Evolutionary conservation across 92 coral and sea anemone species (phyloP).

Genomic region (Nematostella vectensis): DNA sequence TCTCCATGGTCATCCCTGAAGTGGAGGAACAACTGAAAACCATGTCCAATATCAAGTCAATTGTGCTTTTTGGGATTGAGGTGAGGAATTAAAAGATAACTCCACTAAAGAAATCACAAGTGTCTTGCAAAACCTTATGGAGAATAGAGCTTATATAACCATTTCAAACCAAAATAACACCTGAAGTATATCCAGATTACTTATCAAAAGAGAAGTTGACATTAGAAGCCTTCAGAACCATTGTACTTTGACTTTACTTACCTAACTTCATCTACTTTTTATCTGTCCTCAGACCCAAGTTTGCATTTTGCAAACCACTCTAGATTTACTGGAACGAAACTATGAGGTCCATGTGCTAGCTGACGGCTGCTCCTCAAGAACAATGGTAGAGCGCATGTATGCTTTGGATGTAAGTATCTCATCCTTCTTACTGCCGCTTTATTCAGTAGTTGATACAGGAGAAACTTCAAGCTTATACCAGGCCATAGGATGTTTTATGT

Average conservation of each 20-base stretch:
- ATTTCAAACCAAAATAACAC: no score
- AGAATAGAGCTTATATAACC: no score
- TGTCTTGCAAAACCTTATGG: no score
- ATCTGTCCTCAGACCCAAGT: conserved; percentile 66
- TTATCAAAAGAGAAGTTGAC: no score
- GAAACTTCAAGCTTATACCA: background rate
- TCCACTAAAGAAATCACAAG: background rate
- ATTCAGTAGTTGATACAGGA: no score
- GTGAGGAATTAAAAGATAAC: conserved; percentile 17
- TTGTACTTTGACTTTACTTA: no score
- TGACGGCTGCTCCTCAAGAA: conserved; percentile 90
- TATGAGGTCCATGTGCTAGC: conserved; percentile 89
- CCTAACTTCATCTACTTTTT: no score
- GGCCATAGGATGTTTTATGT: no score
- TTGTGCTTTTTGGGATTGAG: conserved; percentile 94
- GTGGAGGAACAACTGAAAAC: conserved; percentile 76
- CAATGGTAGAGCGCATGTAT: conserved; percentile 96
- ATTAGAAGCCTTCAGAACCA: no score
- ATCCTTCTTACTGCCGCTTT: background rate
- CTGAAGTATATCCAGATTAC: no score
- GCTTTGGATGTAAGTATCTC: conserved; percentile 70
- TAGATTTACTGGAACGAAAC: conserved; percentile 82
- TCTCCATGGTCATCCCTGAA: conserved; percentile 94
- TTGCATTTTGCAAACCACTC: conserved; percentile 84
- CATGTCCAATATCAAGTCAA: conserved; percentile 57